Conservation (phyloP, 2,888 invertebrate genomes). For the Lasioglossum marginatum region DNA sequence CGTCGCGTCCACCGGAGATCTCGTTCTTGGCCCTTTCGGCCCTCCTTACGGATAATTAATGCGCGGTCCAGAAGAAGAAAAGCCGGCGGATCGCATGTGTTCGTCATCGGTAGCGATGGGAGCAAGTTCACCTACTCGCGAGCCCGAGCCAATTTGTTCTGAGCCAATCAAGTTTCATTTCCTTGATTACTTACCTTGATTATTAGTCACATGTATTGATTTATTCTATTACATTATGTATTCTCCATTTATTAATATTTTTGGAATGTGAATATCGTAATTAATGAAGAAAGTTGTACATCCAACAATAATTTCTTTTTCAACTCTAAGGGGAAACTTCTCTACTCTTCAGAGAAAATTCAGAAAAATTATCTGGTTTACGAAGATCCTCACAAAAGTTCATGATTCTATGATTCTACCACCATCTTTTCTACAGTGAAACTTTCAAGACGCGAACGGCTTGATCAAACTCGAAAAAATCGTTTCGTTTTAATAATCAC, state of each 20-base stretch:
- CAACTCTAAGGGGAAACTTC: not conserved
- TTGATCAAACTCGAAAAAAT: not conserved
- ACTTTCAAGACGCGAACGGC: not conserved
- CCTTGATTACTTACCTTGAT: no score
- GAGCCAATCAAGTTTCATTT: not conserved
- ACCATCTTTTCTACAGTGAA: not conserved
- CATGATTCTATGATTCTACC: no score
- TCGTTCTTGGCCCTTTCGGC: slow-evolving; percentile 8
- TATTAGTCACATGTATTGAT: no score
- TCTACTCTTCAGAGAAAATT: not conserved
- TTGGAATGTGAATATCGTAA: not conserved
- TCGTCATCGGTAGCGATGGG: slow-evolving; percentile 57
- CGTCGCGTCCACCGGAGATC: slow-evolving; percentile 15
- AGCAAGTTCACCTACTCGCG: not conserved
- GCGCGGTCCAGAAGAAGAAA: slow-evolving; percentile 70
- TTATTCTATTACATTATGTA: no score
- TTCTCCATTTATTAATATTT: no score
- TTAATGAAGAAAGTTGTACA: not conserved
- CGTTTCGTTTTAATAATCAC: not conserved
- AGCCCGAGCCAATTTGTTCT: not conserved
- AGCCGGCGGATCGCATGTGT: slow-evolving; percentile 56
- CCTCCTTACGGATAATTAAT: slow-evolving; percentile 73
- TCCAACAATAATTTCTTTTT: not conserved
- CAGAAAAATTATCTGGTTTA: not conserved
- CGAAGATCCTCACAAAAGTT: no score